Percentiles rank a stretch among this genome's conserved stretches.
Evolutionary conservation across 2,797 vertebrate species (phyloP).

Genomic region (Melanotaenia pygmaea): DNA sequence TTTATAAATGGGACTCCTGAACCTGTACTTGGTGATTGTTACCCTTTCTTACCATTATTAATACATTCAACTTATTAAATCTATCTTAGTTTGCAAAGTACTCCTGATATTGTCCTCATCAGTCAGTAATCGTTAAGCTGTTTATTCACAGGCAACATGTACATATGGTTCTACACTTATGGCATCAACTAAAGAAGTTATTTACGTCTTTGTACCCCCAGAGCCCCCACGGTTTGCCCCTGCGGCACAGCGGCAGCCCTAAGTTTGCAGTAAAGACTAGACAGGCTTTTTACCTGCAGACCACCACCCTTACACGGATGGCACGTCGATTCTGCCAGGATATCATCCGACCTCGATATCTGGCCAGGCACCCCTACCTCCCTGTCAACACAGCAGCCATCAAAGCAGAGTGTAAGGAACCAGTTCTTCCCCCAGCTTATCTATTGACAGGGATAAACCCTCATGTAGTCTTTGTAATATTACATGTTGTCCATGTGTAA

Average conservation of each 20-base stretch:
- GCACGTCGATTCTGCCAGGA: conserved; percentile 93
- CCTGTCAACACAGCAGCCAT: conserved; percentile 95
- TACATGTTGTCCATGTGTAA: neutral
- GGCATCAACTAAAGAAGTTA: neutral
- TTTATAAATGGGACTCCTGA: neutral
- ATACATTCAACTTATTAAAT: conserved; percentile 17
- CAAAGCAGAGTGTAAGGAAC: conserved; percentile 95
- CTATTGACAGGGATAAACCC: neutral
- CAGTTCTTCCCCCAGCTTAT: neutral
- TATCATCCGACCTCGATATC: conserved; percentile 89
- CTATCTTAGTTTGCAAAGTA: neutral
- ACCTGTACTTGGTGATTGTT: neutral
- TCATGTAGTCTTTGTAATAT: neutral
- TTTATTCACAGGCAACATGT: neutral
- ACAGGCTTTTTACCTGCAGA: conserved; percentile 96
- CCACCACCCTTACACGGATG: conserved; percentile 89
- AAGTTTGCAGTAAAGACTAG: conserved; percentile 98
- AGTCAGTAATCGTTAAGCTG: neutral
- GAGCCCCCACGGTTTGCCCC: conserved; percentile 92
- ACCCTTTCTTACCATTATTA: neutral
- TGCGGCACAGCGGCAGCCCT: conserved; percentile 93
- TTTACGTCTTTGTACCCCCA: conserved; percentile 48
- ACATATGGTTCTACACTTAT: neutral
- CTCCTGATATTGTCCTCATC: conserved; percentile 21
- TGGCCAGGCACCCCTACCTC: conserved; percentile 93